phyloP scores from a whole-genome alignment of 2,797 vertebrate species.

The Gymnopithys bicolor region DNA sequence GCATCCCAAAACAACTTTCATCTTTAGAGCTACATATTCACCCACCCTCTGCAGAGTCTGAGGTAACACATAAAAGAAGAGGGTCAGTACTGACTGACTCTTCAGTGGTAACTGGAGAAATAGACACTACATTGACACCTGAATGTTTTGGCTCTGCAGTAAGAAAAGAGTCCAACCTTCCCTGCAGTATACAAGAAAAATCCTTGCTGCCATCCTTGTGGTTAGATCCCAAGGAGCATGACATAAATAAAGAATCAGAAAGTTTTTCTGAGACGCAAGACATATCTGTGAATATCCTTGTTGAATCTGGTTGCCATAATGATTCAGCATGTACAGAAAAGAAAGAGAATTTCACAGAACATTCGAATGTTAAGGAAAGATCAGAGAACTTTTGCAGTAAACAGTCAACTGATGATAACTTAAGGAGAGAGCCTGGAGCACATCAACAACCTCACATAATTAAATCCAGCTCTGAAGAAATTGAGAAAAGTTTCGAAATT shows the following conservation, averaged over 20 bases:
- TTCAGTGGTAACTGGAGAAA: constrained; percentile 47
- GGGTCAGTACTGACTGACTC: constrained; percentile 57
- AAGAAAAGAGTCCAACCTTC: constrained; percentile 20
- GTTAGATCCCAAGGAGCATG: constrained; percentile 36
- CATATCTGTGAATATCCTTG: not conserved
- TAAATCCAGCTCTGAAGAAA: constrained; percentile 31
- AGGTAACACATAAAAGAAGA: constrained; percentile 44
- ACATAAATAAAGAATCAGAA: constrained; percentile 10
- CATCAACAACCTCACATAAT: not conserved
- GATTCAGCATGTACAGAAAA: constrained; percentile 21
- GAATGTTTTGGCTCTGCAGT: constrained; percentile 9
- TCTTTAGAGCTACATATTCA: not conserved
- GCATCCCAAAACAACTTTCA: not conserved
- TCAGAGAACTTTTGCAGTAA: not conserved
- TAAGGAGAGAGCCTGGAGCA: not conserved
- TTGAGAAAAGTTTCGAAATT: constrained; percentile 37
- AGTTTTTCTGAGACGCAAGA: constrained; percentile 37
- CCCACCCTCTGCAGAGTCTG: not conserved
- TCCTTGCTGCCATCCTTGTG: constrained; percentile 31
- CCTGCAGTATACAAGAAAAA: constrained; percentile 7
- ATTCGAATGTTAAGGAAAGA: not conserved
- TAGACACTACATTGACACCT: constrained; percentile 13
- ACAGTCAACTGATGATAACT: not conserved
- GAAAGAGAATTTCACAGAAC: constrained; percentile 33
- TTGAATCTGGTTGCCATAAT: not conserved